Evolutionary conservation across 2,113 vertebrate genomes (phyloP), one percentile per base, ranked within the genome.

Genomic region (Neopipo cinnamomea): DNA sequence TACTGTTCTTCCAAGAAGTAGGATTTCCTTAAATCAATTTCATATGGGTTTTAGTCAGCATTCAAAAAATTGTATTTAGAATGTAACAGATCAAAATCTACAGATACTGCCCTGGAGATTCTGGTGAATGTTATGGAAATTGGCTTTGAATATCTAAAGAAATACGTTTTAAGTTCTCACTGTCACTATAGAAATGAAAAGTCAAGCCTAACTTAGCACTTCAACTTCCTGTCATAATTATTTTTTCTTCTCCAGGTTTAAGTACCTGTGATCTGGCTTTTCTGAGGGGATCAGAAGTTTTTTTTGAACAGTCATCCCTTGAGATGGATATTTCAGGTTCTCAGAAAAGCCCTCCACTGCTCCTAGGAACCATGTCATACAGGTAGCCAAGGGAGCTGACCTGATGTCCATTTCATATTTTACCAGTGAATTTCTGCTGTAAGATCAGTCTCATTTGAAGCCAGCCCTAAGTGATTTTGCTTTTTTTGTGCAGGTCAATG

Each of bases 401-500:
- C 12, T 22, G 11, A 53, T 49, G 14, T 50, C 56, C 13, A 1
- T 74, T 91, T 86, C 65, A 50, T 9, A 20, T 94, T 91, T 84
- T 87, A 27, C 31, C 59, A 27, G 23, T 55, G 44, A 47, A 47
- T 6, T 62, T 47, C 39, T 77, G 30, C 61, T 70, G 37, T 46
- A 62, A 83, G n/a, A 90, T 61, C 63, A 85, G 59, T 31, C 55
- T 91, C 24, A 53, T 74, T 71, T 31, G 17, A 14, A 61, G 63
- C 17, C 68, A 93, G 33, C 39, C 27, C 9, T 41, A 62, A 89
- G 59, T 80, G 52, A 87, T 92, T 84, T 72, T 87, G n/a, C 47
- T 91, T 90, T 68, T 68, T 56, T 49, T 75, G n/a, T 89, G 77
- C 93, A 91, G 81, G 89, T 78, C 91, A 87, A 65, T 78, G 44